Conservation (phyloP, 2,888 invertebrate genomes). For the Thymelicus acteon region DNA sequence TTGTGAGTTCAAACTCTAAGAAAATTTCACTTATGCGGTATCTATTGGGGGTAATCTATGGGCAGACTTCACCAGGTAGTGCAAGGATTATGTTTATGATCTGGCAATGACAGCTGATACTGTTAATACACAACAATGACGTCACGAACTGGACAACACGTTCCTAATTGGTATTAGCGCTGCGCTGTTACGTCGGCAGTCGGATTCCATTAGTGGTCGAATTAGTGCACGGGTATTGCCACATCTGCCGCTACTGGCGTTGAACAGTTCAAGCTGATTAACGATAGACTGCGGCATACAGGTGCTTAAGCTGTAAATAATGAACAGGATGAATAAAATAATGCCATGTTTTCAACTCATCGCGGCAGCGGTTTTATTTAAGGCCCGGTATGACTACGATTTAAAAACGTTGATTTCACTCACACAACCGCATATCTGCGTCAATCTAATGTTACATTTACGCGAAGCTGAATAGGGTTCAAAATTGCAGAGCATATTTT, state of each 20-base stretch:
- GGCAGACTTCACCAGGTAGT: no score
- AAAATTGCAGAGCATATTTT: no score
- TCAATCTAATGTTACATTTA: no score
- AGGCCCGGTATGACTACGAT: no score
- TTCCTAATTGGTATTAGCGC: slow-evolving; percentile 32
- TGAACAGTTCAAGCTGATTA: slow-evolving; percentile 19
- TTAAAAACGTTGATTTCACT: no score
- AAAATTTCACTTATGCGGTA: no score
- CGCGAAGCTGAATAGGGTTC: no score
- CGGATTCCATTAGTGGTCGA: slow-evolving; percentile 52
- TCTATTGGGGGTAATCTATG: no score
- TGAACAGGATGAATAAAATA: background rate
- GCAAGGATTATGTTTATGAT: no score
- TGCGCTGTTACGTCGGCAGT: slow-evolving; percentile 35
- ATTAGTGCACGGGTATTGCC: slow-evolving; percentile 44
- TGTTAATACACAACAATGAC: slow-evolving; percentile 9
- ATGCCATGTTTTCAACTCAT: background rate
- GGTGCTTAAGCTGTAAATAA: slow-evolving; percentile 5
- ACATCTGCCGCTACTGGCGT: slow-evolving; percentile 13
- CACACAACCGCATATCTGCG: no score
- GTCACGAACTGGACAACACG: slow-evolving; percentile 23
- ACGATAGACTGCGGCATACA: slow-evolving; percentile 1
- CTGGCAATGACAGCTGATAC: background rate
- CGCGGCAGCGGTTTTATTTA: no score
- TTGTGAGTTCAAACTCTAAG: no score